Base-by-base conservation (phyloP, 2,113 vertebrate genomes). In the Spermophilus dauricus region DNA sequence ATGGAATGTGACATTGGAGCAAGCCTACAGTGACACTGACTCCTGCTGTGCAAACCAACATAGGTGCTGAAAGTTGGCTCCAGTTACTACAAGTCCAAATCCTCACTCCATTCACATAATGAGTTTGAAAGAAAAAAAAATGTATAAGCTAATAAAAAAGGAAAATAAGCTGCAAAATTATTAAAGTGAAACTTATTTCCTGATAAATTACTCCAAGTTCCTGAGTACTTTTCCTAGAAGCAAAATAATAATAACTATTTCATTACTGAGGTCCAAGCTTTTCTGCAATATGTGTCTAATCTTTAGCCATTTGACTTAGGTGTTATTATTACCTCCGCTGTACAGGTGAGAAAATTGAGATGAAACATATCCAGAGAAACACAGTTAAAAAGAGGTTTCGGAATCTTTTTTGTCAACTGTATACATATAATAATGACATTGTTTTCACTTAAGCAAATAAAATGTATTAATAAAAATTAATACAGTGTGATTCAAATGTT, bases 41-140 rank as follows among this genome's bases (percentile, higher is more conserved):
- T 0, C 39, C 4, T 5, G 2, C 28, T 16, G 3, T 3, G 18
- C 17, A 6, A 10, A 17, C 12, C 48, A 34, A 16, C 5, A 17
- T 4, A 39, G 1, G 3, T 34, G 20, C 12, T 56, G 8, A 61
- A 70, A 45, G 20, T 20, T 32, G 22, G 37, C 65, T 61, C 16
- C 48, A 18, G 0, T 70, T 70, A 30, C 30, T 45, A 26, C 7
- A 72, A 5, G 14, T 39, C 2, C 70, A 16, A 72, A 16, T n/a
- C 20, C 14, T n/a, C 34, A 61, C 7, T 20, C 37, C 53, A 56
- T 48, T 81, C 28, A n/a, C 30, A 8, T 6, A 32, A 30, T 34
- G 34, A 39, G 8, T 5, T 26, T 65, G 32, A 63, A 51, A 51
- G 4, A 63, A 34, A 26, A 72, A 63, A 72, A 63, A 63, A 69